Base-by-base conservation (phyloP, 2,113 vertebrate genomes). In the Orientallactaga bullata region DNA sequence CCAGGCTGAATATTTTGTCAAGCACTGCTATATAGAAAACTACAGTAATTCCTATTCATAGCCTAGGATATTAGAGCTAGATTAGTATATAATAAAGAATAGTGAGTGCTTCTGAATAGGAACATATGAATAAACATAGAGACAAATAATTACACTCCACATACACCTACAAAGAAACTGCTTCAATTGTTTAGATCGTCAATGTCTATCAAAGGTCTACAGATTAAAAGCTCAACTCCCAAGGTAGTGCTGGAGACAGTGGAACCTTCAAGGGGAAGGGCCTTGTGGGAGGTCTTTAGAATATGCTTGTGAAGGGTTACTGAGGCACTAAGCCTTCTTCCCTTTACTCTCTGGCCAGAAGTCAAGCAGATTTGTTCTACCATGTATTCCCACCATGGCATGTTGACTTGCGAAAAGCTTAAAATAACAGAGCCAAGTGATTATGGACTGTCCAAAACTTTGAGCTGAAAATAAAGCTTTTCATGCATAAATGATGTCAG, bases 1-100 rank as follows among this genome's bases (percentile, higher is more conserved):
- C 32, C 32, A 72, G 28, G 89, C 42, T 51, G 91, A 90, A 68
- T 47, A 74, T 66, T 80, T 73, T 77, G 16, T 74, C 66, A 91
- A 78, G 55, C 37, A 73, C 28, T 76, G 21, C 47, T 65, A 47
- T 23, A 21, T 11, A 88, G 80, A 92, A 94, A 30, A 68, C 9
- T 42, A 68, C 3, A 81, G 10, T 55, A 60, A 68, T 82, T 87
- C 61, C 42, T 47, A 23, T 39, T 12, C 18, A 0, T 23, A 87
- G 55, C 42, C 9, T 39, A 68, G 42, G 26, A 35, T 84, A 42
- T n/a, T 17, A 66, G 9, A 77, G 58, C 3, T 18, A 92, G 78
- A 66, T 77, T 81, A 60, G 66, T 20, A 2, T 7, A 47, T 5
- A 17, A 37, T n/a, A 81, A 72, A 92, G 39, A 81, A 61, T 0